Evolutionary conservation across 1,140 invertebrate genomes (phyloP).

Genomic region (Formica exsecta): DNA sequence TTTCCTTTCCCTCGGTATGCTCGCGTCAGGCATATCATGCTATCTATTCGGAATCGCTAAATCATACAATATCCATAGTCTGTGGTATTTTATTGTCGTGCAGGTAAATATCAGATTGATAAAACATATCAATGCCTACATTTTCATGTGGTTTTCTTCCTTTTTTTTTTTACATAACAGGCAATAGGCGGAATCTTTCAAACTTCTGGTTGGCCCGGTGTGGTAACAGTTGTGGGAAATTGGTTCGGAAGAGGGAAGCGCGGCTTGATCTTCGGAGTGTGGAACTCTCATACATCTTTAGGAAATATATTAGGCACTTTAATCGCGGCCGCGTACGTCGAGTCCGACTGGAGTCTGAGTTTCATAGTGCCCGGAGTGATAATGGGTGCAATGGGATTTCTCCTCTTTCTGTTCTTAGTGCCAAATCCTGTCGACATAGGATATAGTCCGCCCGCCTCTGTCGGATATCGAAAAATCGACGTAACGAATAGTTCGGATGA

Average conservation of each 20-base stretch:
- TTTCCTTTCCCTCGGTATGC: conserved; percentile 96
- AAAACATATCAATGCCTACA: background rate
- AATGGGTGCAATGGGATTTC: conserved; percentile 91
- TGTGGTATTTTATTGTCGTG: conserved; percentile 94
- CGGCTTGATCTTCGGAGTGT: conserved; percentile 98
- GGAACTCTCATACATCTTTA: conserved; percentile 98
- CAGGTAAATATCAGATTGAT: conserved; percentile 89
- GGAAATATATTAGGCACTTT: conserved; percentile 96
- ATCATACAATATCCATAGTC: conserved; percentile 93
- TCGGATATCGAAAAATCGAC: conserved; percentile 80
- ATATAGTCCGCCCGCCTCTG: conserved; percentile 85
- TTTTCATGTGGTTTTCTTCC: background rate
- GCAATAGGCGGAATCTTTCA: conserved; percentile 94
- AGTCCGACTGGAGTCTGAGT: conserved; percentile 95
- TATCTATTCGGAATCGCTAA: conserved; percentile 96
- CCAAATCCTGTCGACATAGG: conserved; percentile 92
- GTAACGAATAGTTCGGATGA: conserved; percentile 81
- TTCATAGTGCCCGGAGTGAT: conserved; percentile 97
- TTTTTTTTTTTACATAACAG: conserved; percentile 84
- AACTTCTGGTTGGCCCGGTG: conserved; percentile 97
- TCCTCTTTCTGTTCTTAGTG: conserved; percentile 95
- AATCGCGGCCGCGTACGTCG: conserved; percentile 95
- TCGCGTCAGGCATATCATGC: conserved; percentile 94
- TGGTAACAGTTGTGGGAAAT: conserved; percentile 96
- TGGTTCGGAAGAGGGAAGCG: conserved; percentile 97